Evolutionary conservation across 2,797 vertebrate species (phyloP).

Genomic region (Schizothorax lantsangensis): DNA sequence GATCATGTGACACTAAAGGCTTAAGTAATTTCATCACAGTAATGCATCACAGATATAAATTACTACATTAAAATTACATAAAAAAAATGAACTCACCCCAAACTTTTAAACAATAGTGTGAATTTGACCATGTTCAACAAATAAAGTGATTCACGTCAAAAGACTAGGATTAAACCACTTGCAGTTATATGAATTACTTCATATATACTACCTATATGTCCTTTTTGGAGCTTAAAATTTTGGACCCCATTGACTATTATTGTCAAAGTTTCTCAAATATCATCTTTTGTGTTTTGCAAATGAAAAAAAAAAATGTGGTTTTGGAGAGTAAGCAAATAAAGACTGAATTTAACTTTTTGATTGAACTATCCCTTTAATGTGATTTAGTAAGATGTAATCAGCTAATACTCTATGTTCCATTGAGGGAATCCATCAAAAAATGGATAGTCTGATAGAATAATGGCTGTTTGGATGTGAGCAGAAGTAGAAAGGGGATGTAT

Average conservation of each 20-base stretch:
- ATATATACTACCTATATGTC: background rate
- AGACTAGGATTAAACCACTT: background rate
- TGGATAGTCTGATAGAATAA: slow-evolving; percentile 14
- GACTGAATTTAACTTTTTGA: background rate
- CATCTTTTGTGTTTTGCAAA: background rate
- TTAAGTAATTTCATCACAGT: background rate
- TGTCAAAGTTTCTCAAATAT: background rate
- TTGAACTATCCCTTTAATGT: background rate
- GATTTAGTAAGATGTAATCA: slow-evolving; percentile 17
- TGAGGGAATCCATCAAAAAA: slow-evolving; percentile 12
- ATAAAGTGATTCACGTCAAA: background rate
- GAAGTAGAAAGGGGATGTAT: slow-evolving; percentile 7
- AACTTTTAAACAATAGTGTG: background rate
- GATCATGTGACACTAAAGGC: background rate
- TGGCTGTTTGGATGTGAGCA: slow-evolving; percentile 4
- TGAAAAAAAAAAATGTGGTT: too few species aligned
- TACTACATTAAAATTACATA: background rate
- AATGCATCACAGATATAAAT: background rate
- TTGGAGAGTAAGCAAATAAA: background rate
- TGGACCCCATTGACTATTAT: background rate
- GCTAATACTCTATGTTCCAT: background rate
- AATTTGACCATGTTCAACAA: background rate
- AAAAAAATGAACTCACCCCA: background rate
- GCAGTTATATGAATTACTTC: background rate
- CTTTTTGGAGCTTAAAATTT: background rate